Evolutionary conservation across 2,888 invertebrate genomes (phyloP), one percentile per base, ranked within the genome.

Genomic region (Drosophila neonasuta): DNA sequence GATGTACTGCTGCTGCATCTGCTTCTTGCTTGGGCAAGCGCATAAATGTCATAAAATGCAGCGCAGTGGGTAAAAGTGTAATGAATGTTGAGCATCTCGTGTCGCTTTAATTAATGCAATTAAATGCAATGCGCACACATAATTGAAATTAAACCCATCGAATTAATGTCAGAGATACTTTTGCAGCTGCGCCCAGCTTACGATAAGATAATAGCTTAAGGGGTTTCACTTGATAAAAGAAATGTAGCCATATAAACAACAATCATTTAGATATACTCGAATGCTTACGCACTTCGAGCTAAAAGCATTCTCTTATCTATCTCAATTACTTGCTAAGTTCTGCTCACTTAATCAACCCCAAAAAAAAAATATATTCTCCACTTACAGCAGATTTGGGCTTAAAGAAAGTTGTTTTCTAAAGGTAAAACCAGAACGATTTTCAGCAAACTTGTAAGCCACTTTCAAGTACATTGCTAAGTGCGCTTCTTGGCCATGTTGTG

Each of bases 61-160:
- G 24, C 61, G 61, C 46, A 52, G 42, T 34, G 30, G 48, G 45
- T 48, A 54, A 55, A 32, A 32, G 2, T n/a, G 71, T 63, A 80
- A 86, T 81, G 84, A 83, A 81, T 80, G 83, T 86, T 73, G 68
- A 86, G 67, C 79, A 81, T 67, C 63, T 77, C 83, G 80, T 70
- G 71, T 76, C 84, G 86, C 63, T 78, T 81, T 86, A 86, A 81
- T 81, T 81, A 81, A 86, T 70, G 81, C 77, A 86, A 86, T 81
- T 86, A 81, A 86, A 74, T 67, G 81, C 63, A 69, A 50, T 57
- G 69, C 58, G 66, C 58, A 71, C 57, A 86, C 57, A 86, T 80
- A 81, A 81, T 81, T 81, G 77, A 76, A 86, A 86, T 76, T 60
- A 69, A 54, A 59, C 55, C 71, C 74, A 68, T 78, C 67, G 63